phyloP scores from a whole-genome alignment of 2,113 vertebrate species.

The Dermatemys mawii region DNA sequence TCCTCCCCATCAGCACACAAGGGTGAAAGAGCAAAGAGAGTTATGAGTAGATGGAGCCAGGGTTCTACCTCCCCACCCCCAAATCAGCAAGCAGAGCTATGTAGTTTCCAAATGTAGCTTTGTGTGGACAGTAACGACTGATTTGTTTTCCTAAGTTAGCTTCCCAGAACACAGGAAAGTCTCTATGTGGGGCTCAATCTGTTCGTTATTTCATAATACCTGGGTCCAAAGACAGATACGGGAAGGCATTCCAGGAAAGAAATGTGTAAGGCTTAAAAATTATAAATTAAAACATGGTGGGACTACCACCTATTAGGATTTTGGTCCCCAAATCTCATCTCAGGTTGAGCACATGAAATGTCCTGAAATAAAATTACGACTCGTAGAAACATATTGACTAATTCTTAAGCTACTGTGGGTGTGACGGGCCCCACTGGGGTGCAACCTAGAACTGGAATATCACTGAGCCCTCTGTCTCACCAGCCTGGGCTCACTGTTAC shows the following conservation, averaged over 20 bases:
- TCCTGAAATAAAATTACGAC: background rate
- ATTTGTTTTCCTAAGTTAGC: background rate
- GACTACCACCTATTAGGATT: background rate
- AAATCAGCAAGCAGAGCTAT: background rate
- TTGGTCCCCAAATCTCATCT: background rate
- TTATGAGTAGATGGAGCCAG: background rate
- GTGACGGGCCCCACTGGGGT: too few species aligned
- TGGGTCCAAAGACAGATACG: background rate
- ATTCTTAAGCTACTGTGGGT: background rate
- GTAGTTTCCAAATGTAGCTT: background rate
- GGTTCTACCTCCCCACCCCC: too few species aligned
- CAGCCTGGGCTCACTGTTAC: too few species aligned
- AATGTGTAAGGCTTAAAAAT: background rate
- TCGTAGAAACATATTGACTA: fast-evolving
- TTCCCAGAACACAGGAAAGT: background rate
- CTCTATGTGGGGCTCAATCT: background rate
- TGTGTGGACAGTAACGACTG: background rate
- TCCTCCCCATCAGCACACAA: background rate
- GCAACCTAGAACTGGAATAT: too few species aligned
- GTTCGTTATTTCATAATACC: background rate
- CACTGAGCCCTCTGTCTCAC: too few species aligned
- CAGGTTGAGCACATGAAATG: background rate
- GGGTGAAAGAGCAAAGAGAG: background rate
- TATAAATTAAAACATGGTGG: background rate
- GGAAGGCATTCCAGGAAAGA: background rate